Conservation (phyloP, 2,888 invertebrate genomes). For the Drosophila pegasa region DNA sequence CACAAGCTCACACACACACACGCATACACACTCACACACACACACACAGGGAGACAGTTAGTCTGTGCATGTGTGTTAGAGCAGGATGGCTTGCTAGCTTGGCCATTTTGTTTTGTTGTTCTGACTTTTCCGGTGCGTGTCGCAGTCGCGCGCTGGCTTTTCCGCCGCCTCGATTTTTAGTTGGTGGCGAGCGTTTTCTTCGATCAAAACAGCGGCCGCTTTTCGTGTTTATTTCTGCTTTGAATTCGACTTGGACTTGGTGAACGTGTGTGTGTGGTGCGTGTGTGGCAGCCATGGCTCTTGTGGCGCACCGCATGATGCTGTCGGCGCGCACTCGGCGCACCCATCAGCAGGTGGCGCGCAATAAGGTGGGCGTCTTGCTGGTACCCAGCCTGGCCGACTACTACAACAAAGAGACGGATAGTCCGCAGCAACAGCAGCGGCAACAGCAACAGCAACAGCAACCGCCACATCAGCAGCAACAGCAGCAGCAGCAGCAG, state of each 20-base stretch:
- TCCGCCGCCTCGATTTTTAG: slow-evolving; percentile 55
- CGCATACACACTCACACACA: neutral
- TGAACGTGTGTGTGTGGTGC: neutral
- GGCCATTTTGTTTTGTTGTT: slow-evolving; percentile 58
- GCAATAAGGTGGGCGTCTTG: slow-evolving; percentile 79
- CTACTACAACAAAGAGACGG: slow-evolving; percentile 48
- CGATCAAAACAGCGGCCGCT: slow-evolving; percentile 58
- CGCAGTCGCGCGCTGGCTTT: slow-evolving; percentile 40
- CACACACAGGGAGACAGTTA: slow-evolving; percentile 3
- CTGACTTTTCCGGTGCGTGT: slow-evolving; percentile 73
- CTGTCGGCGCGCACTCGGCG: slow-evolving; percentile 66
- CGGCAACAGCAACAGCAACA: slow-evolving; percentile 23
- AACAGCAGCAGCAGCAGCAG: slow-evolving; percentile 27
- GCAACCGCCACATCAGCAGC: slow-evolving; percentile 19
- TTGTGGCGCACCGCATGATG: slow-evolving; percentile 82
- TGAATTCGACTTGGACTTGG: slow-evolving; percentile 4
- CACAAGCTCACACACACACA: slow-evolving; percentile 19
- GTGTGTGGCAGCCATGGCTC: slow-evolving; percentile 63
- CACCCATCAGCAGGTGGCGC: slow-evolving; percentile 65
- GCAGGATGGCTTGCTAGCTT: slow-evolving; percentile 27
- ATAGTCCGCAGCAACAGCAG: slow-evolving; percentile 31
- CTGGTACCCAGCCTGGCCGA: slow-evolving; percentile 72
- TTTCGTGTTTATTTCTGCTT: slow-evolving; percentile 22
- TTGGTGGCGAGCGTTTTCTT: slow-evolving; percentile 70
- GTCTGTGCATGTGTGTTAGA: slow-evolving; percentile 37